Conservation (phyloP, 2,113 vertebrate genomes). For the Cheirogaleus medius region DNA sequence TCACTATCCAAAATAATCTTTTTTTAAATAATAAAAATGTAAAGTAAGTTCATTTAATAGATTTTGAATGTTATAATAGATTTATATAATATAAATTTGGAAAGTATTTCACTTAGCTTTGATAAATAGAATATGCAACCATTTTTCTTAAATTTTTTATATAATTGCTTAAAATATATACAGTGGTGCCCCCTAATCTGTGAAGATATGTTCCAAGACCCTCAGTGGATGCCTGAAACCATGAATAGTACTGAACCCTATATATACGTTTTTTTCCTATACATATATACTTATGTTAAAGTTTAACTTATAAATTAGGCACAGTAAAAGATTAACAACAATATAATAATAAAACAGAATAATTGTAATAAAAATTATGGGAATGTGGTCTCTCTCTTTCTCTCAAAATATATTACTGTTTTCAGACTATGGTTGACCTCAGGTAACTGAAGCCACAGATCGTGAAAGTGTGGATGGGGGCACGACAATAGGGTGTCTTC, state of each 20-base stretch:
- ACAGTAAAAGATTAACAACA: background rate
- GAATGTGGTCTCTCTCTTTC: background rate
- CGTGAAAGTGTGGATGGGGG: background rate
- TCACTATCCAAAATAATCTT: background rate
- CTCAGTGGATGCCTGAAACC: background rate
- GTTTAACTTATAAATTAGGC: background rate
- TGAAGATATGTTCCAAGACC: background rate
- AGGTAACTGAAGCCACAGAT: background rate
- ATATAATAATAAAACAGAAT: background rate
- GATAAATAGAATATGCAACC: background rate
- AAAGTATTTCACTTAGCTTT: conserved; percentile 1
- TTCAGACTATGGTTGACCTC: background rate
- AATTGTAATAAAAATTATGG: background rate
- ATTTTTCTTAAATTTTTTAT: background rate
- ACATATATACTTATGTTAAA: background rate
- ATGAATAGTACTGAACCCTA: background rate
- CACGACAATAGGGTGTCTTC: background rate
- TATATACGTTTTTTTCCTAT: background rate
- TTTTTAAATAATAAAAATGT: background rate
- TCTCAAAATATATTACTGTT: background rate
- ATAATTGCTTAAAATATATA: background rate
- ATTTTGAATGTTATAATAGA: background rate
- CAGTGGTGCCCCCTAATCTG: background rate
- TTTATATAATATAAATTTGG: background rate
- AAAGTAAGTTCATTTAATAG: background rate